A percentile compares a stretch with the other conserved stretches of the same genome.
phyloP scores from a whole-genome alignment of 2,113 vertebrate genomes.

The Sapayoa aenigma region DNA sequence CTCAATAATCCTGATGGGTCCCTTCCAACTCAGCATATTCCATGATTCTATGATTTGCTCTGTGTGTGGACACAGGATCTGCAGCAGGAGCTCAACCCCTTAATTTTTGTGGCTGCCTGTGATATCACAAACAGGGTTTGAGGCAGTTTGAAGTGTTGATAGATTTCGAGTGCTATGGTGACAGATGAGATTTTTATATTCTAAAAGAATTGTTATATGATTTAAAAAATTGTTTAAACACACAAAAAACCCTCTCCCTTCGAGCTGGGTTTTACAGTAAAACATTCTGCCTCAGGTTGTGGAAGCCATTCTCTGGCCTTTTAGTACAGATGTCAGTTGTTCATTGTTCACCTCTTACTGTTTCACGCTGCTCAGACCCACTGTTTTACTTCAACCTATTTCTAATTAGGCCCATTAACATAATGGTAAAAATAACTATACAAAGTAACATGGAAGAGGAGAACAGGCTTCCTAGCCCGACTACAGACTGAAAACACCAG shows the following conservation, averaged over 20 bases:
- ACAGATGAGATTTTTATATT: background rate
- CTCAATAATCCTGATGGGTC: accelerated
- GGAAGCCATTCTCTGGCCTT: background rate
- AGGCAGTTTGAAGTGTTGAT: background rate
- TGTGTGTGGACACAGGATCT: background rate
- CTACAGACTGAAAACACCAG: background rate
- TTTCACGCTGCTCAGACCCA: background rate
- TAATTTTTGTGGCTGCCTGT: background rate
- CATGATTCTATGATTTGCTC: background rate
- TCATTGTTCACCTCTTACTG: background rate
- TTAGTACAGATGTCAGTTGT: background rate
- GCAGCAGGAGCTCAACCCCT: background rate
- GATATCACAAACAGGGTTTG: background rate
- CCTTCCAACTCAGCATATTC: background rate
- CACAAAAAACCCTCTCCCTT: no score
- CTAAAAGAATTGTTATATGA: background rate
- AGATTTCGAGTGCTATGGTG: background rate
- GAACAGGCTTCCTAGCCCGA: background rate
- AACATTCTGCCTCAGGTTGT: background rate
- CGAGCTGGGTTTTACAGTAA: background rate
- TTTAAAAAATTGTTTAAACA: background rate
- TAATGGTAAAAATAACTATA: background rate
- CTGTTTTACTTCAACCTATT: background rate
- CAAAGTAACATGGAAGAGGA: background rate
- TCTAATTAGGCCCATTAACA: background rate